These are phyloP conservation scores for Ophion obscuratus DNA, from an alignment of 2,888 invertebrate species.

Conservation along the genomic window DNA sequence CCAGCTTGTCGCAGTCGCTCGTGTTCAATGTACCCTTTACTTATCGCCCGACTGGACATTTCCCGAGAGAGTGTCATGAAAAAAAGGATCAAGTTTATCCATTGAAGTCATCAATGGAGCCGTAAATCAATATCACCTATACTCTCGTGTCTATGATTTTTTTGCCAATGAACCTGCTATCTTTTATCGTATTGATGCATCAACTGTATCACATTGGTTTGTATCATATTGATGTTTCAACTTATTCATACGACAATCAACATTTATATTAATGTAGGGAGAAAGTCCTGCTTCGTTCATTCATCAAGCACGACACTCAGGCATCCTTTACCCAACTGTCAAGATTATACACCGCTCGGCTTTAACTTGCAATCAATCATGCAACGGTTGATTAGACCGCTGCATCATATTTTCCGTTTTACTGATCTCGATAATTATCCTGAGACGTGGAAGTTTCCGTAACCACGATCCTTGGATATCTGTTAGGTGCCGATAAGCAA, in stretches of 20 bases:
- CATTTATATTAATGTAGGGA: no score
- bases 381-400: neutral
- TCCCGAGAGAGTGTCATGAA: slow-evolving; percentile 31
- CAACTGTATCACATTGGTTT: no score
- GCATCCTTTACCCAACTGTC: no score
- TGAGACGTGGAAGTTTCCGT: slow-evolving; percentile 4
- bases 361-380: no score
- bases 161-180: no score
- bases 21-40: slow-evolving; percentile 25
- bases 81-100: slow-evolving; percentile 36
- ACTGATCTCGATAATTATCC: neutral
- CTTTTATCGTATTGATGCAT: no score
- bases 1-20: slow-evolving; percentile 37
- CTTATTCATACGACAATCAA: no score
- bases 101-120: slow-evolving; percentile 24
- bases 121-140: slow-evolving; percentile 25
- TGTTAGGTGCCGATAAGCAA: slow-evolving; percentile 8
- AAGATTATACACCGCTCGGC: no score
- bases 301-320: no score
- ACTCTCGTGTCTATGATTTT: neutral
- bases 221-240: no score
- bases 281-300: no score
- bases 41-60: slow-evolving; percentile 20
- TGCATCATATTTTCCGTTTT: neutral
- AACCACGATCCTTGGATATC: neutral